Evolutionary conservation across 2,797 vertebrate species (phyloP).

Genomic region (Leucoraja ocellata): DNA sequence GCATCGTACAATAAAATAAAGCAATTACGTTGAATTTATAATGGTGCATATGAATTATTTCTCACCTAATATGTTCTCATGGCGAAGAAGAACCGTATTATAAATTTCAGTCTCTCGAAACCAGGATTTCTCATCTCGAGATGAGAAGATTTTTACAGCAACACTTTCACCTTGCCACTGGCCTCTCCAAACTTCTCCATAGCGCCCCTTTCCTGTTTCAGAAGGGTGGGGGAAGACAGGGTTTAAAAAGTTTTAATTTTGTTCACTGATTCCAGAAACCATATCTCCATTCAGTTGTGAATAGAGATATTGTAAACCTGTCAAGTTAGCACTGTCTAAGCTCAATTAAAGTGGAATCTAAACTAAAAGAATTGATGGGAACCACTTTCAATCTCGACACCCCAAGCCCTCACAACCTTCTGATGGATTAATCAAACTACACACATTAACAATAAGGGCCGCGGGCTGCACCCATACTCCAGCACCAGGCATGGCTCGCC

Average conservation of each 20-base stretch:
- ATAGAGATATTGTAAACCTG: background rate
- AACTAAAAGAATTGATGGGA: background rate
- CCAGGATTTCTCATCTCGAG: constrained; percentile 73
- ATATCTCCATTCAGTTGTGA: background rate
- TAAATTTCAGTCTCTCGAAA: constrained; percentile 75
- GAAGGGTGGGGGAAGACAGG: background rate
- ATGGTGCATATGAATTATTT: background rate
- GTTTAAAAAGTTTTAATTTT: constrained; percentile 57
- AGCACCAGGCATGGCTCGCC: too few species aligned
- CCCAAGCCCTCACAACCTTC: too few species aligned
- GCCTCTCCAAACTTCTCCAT: constrained; percentile 73
- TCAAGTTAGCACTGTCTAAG: background rate
- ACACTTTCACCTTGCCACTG: constrained; percentile 76
- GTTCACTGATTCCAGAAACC: constrained; percentile 27
- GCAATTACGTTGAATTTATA: background rate
- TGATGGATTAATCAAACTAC: background rate
- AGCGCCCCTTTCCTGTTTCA: constrained; percentile 63
- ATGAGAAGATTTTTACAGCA: constrained; percentile 75
- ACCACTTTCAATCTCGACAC: background rate
- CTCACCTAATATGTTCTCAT: constrained; percentile 72
- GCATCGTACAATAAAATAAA: background rate
- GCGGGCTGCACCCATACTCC: too few species aligned
- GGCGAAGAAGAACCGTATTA: constrained; percentile 69
- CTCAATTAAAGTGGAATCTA: background rate
- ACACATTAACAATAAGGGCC: too few species aligned